A percentile compares a stretch with the other conserved stretches of the same genome.
These are phyloP conservation scores for Diorhabda elongata DNA, from an alignment of 1,140 invertebrate genomes.

Conservation along the genomic window DNA sequence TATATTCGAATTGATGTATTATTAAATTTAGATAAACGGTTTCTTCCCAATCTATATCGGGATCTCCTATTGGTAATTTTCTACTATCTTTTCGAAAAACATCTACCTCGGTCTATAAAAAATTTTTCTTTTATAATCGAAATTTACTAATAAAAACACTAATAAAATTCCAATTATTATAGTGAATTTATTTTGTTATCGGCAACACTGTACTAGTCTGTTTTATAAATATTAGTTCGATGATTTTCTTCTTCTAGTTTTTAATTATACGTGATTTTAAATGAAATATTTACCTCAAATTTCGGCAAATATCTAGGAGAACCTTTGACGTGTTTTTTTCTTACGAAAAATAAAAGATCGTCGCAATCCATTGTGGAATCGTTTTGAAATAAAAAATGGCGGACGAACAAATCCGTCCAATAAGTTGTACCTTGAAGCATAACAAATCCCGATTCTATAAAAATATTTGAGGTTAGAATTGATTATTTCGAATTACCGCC, in stretches of 20 bases:
- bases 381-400: constrained; percentile 88
- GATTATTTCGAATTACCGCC: no score
- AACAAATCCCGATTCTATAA: constrained; percentile 81
- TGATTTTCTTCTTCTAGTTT: no score
- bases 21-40: constrained; percentile 98
- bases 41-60: constrained; percentile 97
- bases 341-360: constrained; percentile 93
- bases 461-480: neutral
- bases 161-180: no score
- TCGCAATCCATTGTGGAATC: constrained; percentile 82
- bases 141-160: no score
- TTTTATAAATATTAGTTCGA: no score
- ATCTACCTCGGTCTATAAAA: constrained; percentile 81
- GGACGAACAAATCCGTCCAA: constrained; percentile 93
- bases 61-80: constrained; percentile 91
- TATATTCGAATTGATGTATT: constrained; percentile 98
- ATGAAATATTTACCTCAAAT: constrained; percentile 66
- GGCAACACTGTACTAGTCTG: no score
- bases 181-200: no score
- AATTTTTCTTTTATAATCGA: no score
- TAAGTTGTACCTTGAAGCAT: constrained; percentile 88
- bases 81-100: constrained; percentile 95
- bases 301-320: constrained; percentile 80
- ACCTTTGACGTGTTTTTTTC: constrained; percentile 84
- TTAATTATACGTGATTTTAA: no score